These are phyloP conservation scores for Siniperca knerii DNA, from an alignment of 2,113 vertebrate genomes.

Conservation along the genomic window DNA sequence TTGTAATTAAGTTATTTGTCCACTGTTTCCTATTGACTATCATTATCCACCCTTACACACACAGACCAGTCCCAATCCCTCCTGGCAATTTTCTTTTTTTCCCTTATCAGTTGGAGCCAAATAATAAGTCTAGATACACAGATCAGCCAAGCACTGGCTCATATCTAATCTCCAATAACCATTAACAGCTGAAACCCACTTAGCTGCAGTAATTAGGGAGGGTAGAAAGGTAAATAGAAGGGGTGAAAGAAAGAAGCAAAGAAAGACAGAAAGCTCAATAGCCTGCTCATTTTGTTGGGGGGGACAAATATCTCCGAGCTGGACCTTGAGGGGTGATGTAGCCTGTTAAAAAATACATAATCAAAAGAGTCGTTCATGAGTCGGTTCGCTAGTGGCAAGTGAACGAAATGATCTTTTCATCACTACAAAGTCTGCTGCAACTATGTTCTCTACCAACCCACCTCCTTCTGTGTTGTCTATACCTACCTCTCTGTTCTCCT, in stretches of 20 bases:
- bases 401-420: too few relatives aligned
- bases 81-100: conserved; percentile 12
- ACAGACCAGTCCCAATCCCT: conserved; percentile 14
- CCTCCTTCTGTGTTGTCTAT: too few relatives aligned
- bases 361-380: too few relatives aligned
- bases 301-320: too few relatives aligned
- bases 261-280: not conserved
- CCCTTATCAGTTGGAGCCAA: conserved; percentile 36
- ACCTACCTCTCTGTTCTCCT: too few relatives aligned
- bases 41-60: conserved; percentile 29
- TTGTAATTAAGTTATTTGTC: conserved; percentile 10
- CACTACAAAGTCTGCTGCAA: too few relatives aligned
- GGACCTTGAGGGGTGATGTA: too few relatives aligned
- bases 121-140: conserved; percentile 32
- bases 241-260: not conserved
- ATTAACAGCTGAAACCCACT: conserved; percentile 41
- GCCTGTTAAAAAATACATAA: too few relatives aligned
- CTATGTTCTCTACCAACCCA: too few relatives aligned
- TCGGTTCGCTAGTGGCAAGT: too few relatives aligned
- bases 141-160: conserved; percentile 35
- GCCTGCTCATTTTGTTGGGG: not conserved
- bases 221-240: not conserved
- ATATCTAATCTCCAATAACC: conserved; percentile 53
- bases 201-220: conserved; percentile 15
- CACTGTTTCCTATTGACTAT: conserved; percentile 14